Conservation (phyloP, 2,888 invertebrate species). For the Thelaira solivaga region DNA sequence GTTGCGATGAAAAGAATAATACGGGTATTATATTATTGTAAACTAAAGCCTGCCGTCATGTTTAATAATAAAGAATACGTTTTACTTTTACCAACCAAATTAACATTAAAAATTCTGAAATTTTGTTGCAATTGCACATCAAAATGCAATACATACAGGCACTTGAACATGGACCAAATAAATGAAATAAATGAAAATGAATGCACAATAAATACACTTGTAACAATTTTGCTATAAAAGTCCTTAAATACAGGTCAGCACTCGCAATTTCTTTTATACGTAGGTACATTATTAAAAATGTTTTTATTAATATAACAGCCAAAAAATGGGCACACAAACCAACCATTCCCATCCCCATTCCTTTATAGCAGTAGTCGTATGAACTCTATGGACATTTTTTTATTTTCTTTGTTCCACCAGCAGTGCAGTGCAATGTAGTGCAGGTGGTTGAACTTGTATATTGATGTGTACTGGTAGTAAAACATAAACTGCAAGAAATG, state of each 20-base stretch:
- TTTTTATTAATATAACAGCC: slow-evolving; percentile 6
- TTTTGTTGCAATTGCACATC: neutral
- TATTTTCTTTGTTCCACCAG: neutral
- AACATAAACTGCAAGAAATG: neutral
- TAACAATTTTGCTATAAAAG: slow-evolving; percentile 8
- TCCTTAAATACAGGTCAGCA: slow-evolving; percentile 25
- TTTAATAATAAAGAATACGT: neutral
- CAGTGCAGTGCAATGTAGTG: no score
- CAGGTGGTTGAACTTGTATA: slow-evolving; percentile 44
- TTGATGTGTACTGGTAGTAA: no score
- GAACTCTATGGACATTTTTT: neutral
- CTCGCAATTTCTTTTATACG: neutral
- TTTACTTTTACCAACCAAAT: neutral
- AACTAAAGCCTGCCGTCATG: no score
- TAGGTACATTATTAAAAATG: neutral
- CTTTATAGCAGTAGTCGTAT: neutral
- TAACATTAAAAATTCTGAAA: slow-evolving; percentile 6
- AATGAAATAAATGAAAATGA: slow-evolving; percentile 8
- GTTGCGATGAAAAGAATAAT: neutral
- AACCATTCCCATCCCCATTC: no score
- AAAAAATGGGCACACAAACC: neutral
- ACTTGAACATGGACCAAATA: slow-evolving; percentile 6
- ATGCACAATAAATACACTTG: slow-evolving; percentile 6
- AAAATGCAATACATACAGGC: neutral
- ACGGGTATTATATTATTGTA: neutral